phyloP scores from a whole-genome alignment of 2,113 vertebrate species.

The Oncorhynchus kisutch region DNA sequence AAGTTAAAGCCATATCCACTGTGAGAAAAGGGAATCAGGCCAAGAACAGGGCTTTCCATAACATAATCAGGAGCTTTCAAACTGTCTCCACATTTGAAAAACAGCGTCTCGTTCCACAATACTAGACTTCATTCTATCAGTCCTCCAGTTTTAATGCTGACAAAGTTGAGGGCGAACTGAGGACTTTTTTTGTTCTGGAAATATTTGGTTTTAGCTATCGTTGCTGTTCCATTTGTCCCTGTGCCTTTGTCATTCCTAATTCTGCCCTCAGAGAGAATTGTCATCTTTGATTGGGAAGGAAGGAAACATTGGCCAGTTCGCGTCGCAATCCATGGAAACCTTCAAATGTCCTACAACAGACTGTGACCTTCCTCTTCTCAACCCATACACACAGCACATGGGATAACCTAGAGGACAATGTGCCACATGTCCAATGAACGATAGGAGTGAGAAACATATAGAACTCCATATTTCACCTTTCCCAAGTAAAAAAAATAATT shows the following conservation, averaged over 20 bases:
- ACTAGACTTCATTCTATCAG: slow-evolving; percentile 26
- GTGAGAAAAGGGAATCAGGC: slow-evolving; percentile 21
- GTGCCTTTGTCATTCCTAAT: not conserved
- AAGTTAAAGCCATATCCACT: slow-evolving; percentile 1
- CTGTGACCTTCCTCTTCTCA: no score
- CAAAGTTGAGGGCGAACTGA: slow-evolving; percentile 2
- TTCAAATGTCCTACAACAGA: no score
- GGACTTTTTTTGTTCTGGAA: slow-evolving; percentile 27
- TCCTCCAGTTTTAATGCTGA: slow-evolving; percentile 36
- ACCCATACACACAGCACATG: no score
- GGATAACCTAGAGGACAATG: not conserved
- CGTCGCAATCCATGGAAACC: no score
- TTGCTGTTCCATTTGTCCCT: slow-evolving; percentile 1
- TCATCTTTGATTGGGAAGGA: slow-evolving; percentile 18
- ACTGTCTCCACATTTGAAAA: slow-evolving; percentile 33
- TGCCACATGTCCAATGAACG: not conserved
- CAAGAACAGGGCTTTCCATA: slow-evolving; percentile 25
- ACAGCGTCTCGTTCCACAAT: slow-evolving; percentile 30
- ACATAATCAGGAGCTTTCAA: slow-evolving; percentile 59
- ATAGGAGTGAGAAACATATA: not conserved
- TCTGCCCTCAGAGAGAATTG: slow-evolving; percentile 2
- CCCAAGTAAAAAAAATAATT: not conserved
- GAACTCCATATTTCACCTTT: not conserved
- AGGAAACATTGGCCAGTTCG: not conserved
- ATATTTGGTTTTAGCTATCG: slow-evolving; percentile 2